Percentiles rank a stretch among this genome's conserved stretches.
Evolutionary conservation across 2,888 invertebrate genomes (phyloP).

Genomic region (Seira sanloemensis): DNA sequence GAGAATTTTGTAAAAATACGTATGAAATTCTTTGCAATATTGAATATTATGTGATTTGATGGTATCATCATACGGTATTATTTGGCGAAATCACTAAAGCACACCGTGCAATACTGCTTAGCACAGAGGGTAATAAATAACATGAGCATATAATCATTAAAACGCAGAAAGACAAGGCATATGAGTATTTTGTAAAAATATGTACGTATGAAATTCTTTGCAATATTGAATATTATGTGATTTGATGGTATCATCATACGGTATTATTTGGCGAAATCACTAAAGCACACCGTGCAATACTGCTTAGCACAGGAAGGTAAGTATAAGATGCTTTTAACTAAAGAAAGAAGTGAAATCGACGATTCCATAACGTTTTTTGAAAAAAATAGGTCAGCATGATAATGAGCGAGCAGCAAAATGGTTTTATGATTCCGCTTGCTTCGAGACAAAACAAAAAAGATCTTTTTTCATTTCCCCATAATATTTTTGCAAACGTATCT

Average conservation of each 20-base stretch:
- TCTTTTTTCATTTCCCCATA: slow-evolving; percentile 5
- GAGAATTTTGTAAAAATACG: background rate
- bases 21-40: slow-evolving; percentile 7
- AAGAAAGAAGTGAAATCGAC: slow-evolving; percentile 58
- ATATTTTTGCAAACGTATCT: background rate
- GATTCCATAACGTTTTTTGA: slow-evolving; percentile 55
- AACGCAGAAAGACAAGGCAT: background rate
- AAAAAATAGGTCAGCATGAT: slow-evolving; percentile 55
- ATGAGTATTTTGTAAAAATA: background rate
- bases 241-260: background rate
- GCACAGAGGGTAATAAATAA: slow-evolving; percentile 3
- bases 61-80: background rate
- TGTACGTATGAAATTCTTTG: background rate
- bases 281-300: background rate
- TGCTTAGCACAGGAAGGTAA: background rate
- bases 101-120: background rate
- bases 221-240: slow-evolving; percentile 14
- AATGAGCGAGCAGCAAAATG: background rate
- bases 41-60: slow-evolving; percentile 13
- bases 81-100: background rate
- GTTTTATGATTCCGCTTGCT: background rate
- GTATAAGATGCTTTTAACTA: background rate
- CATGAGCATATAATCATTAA: background rate
- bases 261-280: background rate
- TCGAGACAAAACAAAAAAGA: slow-evolving; percentile 10